Evolutionary conservation across 2,113 vertebrate species (phyloP).

Genomic region (Podiceps cristatus): DNA sequence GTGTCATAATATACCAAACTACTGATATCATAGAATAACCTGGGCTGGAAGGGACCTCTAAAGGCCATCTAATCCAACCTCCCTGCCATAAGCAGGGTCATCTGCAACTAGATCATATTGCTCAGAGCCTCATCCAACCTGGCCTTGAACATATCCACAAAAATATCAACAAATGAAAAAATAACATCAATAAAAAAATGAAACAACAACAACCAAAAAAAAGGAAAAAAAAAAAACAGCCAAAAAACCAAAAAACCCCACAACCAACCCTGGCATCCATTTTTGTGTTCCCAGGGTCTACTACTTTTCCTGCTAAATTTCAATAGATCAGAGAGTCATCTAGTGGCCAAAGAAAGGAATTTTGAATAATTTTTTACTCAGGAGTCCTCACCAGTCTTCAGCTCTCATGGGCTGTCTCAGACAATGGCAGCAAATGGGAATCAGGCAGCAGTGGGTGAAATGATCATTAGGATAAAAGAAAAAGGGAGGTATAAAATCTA

Average conservation of each 20-base stretch:
- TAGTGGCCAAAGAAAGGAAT: not conserved
- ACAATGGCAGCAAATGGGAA: not conserved
- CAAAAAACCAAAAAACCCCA: fast-evolving
- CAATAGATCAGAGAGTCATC: conserved; percentile 1
- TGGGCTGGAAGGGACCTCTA: too few relatives aligned
- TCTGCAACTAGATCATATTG: too few relatives aligned
- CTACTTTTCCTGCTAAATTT: not conserved
- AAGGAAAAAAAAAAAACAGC: too few relatives aligned
- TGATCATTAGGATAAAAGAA: not conserved
- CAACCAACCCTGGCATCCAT: not conserved
- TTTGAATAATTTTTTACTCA: not conserved
- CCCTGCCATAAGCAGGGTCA: too few relatives aligned
- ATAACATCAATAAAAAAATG: too few relatives aligned
- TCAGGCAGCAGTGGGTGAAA: not conserved
- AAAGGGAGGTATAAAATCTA: not conserved
- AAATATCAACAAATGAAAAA: too few relatives aligned
- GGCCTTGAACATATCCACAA: too few relatives aligned
- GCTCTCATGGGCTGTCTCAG: not conserved
- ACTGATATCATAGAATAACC: too few relatives aligned
- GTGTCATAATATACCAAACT: not conserved
- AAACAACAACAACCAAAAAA: too few relatives aligned
- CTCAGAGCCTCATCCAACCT: too few relatives aligned
- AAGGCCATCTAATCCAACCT: too few relatives aligned
- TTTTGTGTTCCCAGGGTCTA: not conserved
- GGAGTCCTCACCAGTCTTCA: not conserved